A percentile compares a stretch with the other conserved stretches of the same genome.
Evolutionary conservation across 2,888 invertebrate genomes (phyloP).

Genomic region (Nephrotoma appendiculata): DNA sequence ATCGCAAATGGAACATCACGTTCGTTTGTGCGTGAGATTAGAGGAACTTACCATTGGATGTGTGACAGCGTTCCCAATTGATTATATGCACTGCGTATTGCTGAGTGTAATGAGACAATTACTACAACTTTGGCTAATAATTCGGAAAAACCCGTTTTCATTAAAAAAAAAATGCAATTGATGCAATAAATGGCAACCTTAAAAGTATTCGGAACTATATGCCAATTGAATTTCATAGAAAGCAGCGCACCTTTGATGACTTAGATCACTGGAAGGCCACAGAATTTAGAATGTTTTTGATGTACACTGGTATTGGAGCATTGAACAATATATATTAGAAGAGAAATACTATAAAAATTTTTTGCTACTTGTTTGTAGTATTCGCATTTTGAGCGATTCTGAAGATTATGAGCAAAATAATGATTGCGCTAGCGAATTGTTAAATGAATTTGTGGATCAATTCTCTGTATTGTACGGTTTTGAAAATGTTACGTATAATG

Average conservation of each 20-base stretch:
- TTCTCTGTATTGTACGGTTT: conserved; percentile 10
- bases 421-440: conserved; percentile 4
- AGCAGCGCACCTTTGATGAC: not conserved
- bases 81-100: conserved; percentile 3
- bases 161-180: conserved; percentile 1
- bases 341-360: not conserved
- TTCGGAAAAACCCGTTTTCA: not conserved
- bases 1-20: conserved; percentile 11
- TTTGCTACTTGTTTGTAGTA: not conserved
- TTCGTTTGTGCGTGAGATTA: conserved; percentile 4
- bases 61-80: conserved; percentile 9
- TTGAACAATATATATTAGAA: not conserved
- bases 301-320: not conserved
- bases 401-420: not conserved
- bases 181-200: not conserved
- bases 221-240: not conserved
- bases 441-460: conserved; percentile 8
- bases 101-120: conserved; percentile 12
- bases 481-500: conserved; percentile 11
- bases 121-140: conserved; percentile 11
- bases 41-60: conserved; percentile 7
- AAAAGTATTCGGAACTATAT: not conserved
- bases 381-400: not conserved
- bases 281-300: conserved; percentile 1
- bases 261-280: not conserved